phyloP scores from a whole-genome alignment of 64 coral and sea anemone genomes.

The Cladopsammia gracilis region DNA sequence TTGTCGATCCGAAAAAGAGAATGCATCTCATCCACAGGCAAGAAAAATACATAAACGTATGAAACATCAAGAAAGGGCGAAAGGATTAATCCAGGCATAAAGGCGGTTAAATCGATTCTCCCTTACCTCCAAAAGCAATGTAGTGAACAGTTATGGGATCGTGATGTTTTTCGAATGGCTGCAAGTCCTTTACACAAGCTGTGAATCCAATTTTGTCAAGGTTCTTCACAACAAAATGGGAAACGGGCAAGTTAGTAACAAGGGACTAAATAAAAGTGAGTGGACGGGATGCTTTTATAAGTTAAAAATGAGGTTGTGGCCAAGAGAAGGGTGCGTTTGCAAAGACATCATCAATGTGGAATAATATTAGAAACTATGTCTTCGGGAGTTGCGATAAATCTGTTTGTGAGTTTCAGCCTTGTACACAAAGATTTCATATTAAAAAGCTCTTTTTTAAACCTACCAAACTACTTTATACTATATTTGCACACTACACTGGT shows the following conservation, averaged over 20 bases:
- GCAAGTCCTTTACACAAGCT: conserved; percentile 83
- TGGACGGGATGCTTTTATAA: not conserved
- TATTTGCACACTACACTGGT: no score
- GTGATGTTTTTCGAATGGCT: conserved; percentile 51
- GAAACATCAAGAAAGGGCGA: not conserved
- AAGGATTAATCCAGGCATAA: not conserved
- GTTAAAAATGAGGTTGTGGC: not conserved
- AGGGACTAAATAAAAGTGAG: no score
- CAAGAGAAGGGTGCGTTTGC: not conserved
- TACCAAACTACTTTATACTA: no score
- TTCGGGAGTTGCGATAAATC: not conserved
- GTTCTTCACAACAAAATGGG: not conserved
- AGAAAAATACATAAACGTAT: no score
- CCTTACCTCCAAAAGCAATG: conserved; percentile 81
- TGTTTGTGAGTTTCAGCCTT: no score
- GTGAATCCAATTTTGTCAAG: conserved; percentile 42
- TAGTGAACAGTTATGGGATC: conserved; percentile 75
- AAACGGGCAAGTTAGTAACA: not conserved
- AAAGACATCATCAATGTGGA: not conserved
- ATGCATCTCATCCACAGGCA: no score
- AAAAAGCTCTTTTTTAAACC: no score
- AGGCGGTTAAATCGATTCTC: not conserved
- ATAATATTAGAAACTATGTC: not conserved
- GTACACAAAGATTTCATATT: no score
- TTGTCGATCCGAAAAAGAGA: no score